Evolutionary conservation across 2,113 vertebrate species (phyloP).

Genomic region (Peromyscus leucopus): DNA sequence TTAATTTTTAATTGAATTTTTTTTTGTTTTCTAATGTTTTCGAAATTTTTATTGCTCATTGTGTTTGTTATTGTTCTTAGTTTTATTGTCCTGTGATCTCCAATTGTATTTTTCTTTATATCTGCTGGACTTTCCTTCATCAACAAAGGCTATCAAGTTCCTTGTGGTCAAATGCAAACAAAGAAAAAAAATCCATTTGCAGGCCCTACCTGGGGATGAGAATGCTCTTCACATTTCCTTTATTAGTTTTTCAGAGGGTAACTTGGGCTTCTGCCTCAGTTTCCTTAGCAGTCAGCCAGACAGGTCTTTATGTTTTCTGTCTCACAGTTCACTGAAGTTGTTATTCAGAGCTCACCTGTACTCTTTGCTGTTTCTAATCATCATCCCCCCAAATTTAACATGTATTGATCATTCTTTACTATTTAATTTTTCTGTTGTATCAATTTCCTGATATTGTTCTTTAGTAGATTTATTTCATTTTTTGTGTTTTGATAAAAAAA

Average conservation of each 20-base stretch:
- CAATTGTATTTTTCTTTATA: constrained; percentile 8
- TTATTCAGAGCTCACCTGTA: not conserved
- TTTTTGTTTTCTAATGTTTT: not conserved
- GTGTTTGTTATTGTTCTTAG: not conserved
- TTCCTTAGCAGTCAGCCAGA: not conserved
- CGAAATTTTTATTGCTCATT: not conserved
- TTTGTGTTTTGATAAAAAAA: not conserved
- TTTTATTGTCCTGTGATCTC: not conserved
- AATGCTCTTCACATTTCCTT: not conserved
- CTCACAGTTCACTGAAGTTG: not conserved
- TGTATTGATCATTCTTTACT: not conserved
- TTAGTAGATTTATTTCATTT: not conserved
- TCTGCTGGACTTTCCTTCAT: not conserved
- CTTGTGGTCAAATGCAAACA: not conserved
- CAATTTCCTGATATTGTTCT: not conserved
- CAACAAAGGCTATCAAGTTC: constrained; percentile 6
- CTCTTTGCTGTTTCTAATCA: not conserved
- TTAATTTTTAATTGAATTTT: not conserved
- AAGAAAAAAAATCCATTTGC: not conserved
- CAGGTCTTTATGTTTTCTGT: not conserved
- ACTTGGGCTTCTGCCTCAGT: not conserved
- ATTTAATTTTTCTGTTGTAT: not conserved
- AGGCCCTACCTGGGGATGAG: not conserved
- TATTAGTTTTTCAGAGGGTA: constrained; percentile 5
- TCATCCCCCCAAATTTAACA: not conserved